These are phyloP conservation scores for Drosophila villosipedis DNA, from an alignment of 2,888 invertebrate species.

Conservation along the genomic window DNA sequence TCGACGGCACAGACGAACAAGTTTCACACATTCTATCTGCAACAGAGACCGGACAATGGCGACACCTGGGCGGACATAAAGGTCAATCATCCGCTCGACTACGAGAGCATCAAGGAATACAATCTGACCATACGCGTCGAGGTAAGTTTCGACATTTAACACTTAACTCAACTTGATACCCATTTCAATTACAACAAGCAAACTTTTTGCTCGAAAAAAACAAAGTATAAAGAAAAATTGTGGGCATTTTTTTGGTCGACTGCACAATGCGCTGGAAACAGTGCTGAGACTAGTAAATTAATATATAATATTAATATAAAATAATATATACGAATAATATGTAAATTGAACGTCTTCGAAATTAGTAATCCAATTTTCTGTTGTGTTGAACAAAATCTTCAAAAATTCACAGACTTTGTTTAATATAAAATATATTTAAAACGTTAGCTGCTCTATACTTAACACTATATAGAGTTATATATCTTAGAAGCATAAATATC, in stretches of 20 bases:
- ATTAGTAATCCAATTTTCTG: not conserved
- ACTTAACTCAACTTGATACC: not conserved
- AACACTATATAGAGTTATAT: not conserved
- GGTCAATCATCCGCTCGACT: slow-evolving; percentile 97
- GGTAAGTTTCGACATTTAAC: slow-evolving; percentile 87
- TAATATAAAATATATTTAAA: not conserved
- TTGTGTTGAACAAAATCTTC: not conserved
- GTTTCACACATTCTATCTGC: slow-evolving; percentile 97
- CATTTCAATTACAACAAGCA: not conserved
- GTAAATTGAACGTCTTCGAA: not conserved
- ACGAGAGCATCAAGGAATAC: slow-evolving; percentile 97
- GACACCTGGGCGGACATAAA: slow-evolving; percentile 98
- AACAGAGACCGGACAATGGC: slow-evolving; percentile 96
- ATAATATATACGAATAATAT: no score
- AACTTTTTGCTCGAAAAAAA: slow-evolving; percentile 10
- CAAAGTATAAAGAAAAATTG: not conserved
- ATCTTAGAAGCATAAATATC: not conserved
- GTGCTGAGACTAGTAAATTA: not conserved
- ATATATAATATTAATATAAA: no score
- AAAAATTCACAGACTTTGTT: rapidly evolving
- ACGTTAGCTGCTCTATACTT: not conserved
- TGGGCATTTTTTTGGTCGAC: not conserved
- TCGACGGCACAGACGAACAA: slow-evolving; percentile 98
- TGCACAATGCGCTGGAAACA: not conserved
- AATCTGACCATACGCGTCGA: slow-evolving; percentile 98